Evolutionary conservation across 1,140 invertebrate species (phyloP).

Genomic region (Bombus affinis): DNA sequence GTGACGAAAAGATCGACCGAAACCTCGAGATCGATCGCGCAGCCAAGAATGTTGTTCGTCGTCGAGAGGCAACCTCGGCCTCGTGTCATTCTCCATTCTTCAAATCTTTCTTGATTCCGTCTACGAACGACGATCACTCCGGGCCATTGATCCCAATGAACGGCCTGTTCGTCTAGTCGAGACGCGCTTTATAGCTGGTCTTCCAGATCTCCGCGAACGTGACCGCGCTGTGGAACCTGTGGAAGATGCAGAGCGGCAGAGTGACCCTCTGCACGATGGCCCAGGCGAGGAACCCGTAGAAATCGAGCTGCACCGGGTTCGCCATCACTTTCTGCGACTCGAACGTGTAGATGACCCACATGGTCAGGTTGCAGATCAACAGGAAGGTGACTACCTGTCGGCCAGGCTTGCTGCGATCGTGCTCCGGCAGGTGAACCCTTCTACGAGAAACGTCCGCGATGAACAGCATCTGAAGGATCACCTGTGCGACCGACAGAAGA

Average conservation of each 20-base stretch:
- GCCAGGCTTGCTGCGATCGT: slow-evolving; percentile 96
- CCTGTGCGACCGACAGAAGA: slow-evolving; percentile 92
- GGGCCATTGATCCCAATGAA: slow-evolving; percentile 55
- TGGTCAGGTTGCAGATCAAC: slow-evolving; percentile 96
- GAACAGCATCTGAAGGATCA: slow-evolving; percentile 95
- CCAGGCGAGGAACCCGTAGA: slow-evolving; percentile 97
- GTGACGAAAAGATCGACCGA: background rate
- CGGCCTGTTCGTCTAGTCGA: slow-evolving; percentile 84
- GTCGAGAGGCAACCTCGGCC: background rate
- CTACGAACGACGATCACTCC: slow-evolving; percentile 55
- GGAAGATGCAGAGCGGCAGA: slow-evolving; percentile 97
- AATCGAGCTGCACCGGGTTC: slow-evolving; percentile 95
- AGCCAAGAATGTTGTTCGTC: slow-evolving; percentile 17
- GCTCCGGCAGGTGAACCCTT: slow-evolving; percentile 94
- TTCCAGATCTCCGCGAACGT: slow-evolving; percentile 99
- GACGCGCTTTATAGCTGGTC: slow-evolving; percentile 96
- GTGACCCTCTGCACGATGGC: slow-evolving; percentile 96
- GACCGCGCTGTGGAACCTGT: slow-evolving; percentile 97
- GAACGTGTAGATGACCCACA: slow-evolving; percentile 98
- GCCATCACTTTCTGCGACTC: slow-evolving; percentile 96
- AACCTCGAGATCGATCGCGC: too few relatives aligned
- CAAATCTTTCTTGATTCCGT: background rate
- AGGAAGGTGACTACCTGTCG: slow-evolving; percentile 97
- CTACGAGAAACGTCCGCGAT: slow-evolving; percentile 96
- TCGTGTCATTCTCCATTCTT: background rate